Evolutionary conservation across 1,140 invertebrate genomes (phyloP), one percentile per base, ranked within the genome.

Genomic region (Formica exsecta): DNA sequence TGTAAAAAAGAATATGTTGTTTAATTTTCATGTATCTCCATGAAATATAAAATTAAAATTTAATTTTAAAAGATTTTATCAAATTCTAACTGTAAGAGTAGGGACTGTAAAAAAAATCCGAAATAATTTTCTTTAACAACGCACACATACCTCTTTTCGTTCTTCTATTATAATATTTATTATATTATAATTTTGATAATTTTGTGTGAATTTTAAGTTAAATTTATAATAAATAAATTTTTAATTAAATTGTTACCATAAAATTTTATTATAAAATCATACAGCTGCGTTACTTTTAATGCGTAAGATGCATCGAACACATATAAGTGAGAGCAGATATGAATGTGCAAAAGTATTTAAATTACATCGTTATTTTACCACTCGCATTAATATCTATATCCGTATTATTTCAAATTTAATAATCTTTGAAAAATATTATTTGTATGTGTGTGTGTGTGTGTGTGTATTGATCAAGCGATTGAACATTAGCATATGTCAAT

Each of bases 401-500:
- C 9, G 41, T 19, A 44, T 32, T 32, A 2, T 22, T 44, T 51
- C 48, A 51, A 48, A 51, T 51, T 77, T 16, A 6, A 77, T 44
- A 2, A 77, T 1, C 36, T 65, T 62, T 44, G 19, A 1, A 16
- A 0, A 44, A 22, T 13, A 22, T 65, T 77, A 22, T 77, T 77
- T n/a, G 9, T 62, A 4, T 32, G 3, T 32, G 3, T 62, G 25
- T 29, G 25, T 29, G 1, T n/a, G n/a, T 22, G 22, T 62, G 29
- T 32, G 32, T 32, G 3, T 62, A 44, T 65, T 22, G 0, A 77
- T 77, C 11, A 32, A 74, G 19, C 25, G 22, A 77, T 77, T 65
- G 51, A 22, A 2, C 11, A 36, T 38, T 38, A 32, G 5, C 48
- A 51, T 19, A 19, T 41, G 3, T 44, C 9, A 77, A n/a, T 65